A percentile compares a stretch with the other conserved stretches of the same genome.
These are phyloP conservation scores for Drosophila tristis DNA, from an alignment of 1,140 invertebrate species.

Conservation along the genomic window DNA sequence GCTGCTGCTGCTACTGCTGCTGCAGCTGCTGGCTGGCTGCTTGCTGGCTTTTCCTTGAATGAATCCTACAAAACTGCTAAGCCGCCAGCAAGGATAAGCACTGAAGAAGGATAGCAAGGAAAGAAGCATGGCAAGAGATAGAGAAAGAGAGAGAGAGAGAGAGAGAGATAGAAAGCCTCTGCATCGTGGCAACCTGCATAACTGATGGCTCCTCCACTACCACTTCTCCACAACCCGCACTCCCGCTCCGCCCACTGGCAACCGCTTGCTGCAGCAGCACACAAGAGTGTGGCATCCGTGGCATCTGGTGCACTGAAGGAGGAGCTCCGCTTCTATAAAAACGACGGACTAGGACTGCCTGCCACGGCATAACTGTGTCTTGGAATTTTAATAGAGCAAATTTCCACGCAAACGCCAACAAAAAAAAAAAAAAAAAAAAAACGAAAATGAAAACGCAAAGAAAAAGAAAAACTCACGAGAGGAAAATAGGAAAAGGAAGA, in stretches of 20 bases:
- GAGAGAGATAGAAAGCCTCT: conserved; percentile 14
- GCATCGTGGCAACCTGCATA: conserved; percentile 56
- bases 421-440: conserved; percentile 32
- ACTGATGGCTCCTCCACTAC: conserved; percentile 30
- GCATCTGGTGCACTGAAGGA: conserved; percentile 35
- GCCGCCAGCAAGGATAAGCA: conserved; percentile 63
- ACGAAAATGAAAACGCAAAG: conserved; percentile 34
- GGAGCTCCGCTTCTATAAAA: not conserved
- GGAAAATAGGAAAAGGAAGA: not conserved
- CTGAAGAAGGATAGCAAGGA: conserved; percentile 4
- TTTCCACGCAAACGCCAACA: conserved; percentile 56
- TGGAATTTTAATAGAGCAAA: conserved; percentile 82
- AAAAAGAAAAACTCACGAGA: not conserved
- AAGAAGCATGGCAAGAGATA: not conserved
- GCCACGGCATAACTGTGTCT: conserved; percentile 52
- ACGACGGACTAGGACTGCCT: not conserved
- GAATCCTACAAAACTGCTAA: conserved; percentile 67
- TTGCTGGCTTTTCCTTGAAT: conserved; percentile 22
- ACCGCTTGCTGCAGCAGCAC: conserved; percentile 6
- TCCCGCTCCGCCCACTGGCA: not conserved
- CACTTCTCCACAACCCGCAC: conserved; percentile 15
- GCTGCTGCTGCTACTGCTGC: conserved; percentile 35
- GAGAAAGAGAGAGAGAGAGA: not conserved
- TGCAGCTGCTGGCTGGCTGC: conserved; percentile 36
- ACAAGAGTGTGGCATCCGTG: conserved; percentile 54